Evolutionary conservation across 1,140 invertebrate species (phyloP).

Genomic region (Scaptomyza hsui): DNA sequence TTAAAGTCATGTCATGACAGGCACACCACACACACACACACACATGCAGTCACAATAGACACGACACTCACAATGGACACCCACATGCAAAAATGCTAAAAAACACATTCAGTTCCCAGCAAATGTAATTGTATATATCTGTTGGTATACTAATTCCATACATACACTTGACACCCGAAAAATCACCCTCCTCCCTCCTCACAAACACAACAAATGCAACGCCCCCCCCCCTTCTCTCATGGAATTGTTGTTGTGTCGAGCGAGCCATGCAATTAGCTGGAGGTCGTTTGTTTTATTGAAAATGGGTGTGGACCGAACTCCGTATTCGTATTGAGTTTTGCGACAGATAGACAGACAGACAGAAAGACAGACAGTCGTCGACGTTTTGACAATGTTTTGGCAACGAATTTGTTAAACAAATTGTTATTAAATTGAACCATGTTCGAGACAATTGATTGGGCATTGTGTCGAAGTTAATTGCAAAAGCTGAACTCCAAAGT

Average conservation of each 20-base stretch:
- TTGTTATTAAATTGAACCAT: conserved; percentile 61
- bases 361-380: not conserved
- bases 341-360: not conserved
- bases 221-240: not conserved
- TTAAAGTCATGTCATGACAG: conserved; percentile 10
- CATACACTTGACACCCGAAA: conserved; percentile 44
- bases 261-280: conserved; percentile 69
- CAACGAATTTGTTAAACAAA: conserved; percentile 66
- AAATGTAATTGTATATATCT: not conserved
- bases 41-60: not conserved
- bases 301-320: conserved; percentile 49
- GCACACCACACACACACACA: conserved; percentile 9
- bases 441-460: conserved; percentile 48
- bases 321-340: not conserved
- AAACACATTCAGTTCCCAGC: conserved; percentile 36
- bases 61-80: conserved; percentile 21
- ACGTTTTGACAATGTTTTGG: conserved; percentile 57
- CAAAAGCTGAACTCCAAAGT: conserved; percentile 1
- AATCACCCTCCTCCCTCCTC: conserved; percentile 8
- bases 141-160: conserved; percentile 28
- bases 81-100: conserved; percentile 34
- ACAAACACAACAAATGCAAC: conserved; percentile 3
- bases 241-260: conserved; percentile 31
- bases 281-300: conserved; percentile 67
- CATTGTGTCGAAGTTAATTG: conserved; percentile 52